A percentile compares a stretch with the other conserved stretches of the same genome.
Conservation (phyloP, 2,113 vertebrate genomes). For the Micronycteris hirsuta region DNA sequence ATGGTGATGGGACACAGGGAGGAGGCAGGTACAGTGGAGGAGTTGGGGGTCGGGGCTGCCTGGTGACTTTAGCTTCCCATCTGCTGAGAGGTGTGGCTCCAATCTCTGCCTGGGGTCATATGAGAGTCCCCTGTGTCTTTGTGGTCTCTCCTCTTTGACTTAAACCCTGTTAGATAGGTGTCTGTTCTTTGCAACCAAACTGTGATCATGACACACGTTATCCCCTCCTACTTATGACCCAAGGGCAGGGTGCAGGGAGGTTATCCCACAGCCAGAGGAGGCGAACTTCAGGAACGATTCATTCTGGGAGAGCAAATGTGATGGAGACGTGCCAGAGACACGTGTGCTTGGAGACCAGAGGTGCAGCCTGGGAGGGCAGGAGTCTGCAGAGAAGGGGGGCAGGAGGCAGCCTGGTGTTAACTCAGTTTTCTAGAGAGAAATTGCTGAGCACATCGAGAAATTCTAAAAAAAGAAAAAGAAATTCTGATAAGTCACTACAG, state of each 20-base stretch:
- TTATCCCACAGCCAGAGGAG: not conserved
- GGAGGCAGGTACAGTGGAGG: not conserved
- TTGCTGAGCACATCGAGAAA: not conserved
- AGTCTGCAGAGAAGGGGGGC: not conserved
- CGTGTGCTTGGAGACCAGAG: fast-evolving
- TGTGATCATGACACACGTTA: fast-evolving
- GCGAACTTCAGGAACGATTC: not conserved
- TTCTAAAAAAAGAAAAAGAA: too few relatives aligned
- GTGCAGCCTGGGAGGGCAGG: not conserved
- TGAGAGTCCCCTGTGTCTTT: not conserved
- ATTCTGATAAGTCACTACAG: not conserved
- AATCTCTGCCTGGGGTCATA: not conserved
- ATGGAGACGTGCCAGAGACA: not conserved
- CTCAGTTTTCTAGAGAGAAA: not conserved
- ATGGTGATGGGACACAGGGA: fast-evolving
- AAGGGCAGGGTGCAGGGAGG: not conserved
- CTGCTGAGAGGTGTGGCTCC: not conserved
- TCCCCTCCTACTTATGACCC: not conserved
- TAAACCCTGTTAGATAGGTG: not conserved
- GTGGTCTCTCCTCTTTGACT: not conserved
- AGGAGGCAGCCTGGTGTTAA: not conserved
- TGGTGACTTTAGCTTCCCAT: not conserved
- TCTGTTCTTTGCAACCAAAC: not conserved
- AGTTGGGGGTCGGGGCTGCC: too few relatives aligned
- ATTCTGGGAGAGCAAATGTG: not conserved